Base-by-base conservation (phyloP, 2,797 vertebrate species). In the Arrhamphus sclerolepis region DNA sequence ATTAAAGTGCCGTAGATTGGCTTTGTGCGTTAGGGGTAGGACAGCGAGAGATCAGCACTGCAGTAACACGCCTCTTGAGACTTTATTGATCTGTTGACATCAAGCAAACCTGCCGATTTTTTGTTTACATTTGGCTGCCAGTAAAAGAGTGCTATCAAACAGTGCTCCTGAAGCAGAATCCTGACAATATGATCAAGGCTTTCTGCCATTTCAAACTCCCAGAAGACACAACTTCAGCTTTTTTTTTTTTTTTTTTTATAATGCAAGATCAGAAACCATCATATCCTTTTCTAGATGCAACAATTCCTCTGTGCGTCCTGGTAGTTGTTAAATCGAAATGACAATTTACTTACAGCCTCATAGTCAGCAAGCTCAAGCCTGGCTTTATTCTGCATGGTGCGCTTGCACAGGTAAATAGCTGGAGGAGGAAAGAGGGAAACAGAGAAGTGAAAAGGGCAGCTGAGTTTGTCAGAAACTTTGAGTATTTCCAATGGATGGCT, bases 341-440 rank as follows among this genome's bases (percentile, higher is more conserved):
- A 59, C 26, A 39, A 40, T 43, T 62, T 81, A 98, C 96, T 95
- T 91, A 98, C 97, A 47, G 96, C 95, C 91, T 98, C 97, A 59
- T 97, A 98, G 90, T 98, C 97, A 0, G 97, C 96, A 21, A 98
- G 81, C 87, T 98, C 97, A 79, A 98, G 92, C 66, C 97, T 93
- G 58, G 97, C 96, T 90, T 98, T 98, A 72, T 98, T 98, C 93
- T 98, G 97, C 97, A 98, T 98, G 78, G 97, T 98, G 87, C 96
- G 93, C 87, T 98, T 98, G 89, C 96, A 98, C 85, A 98, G 94
- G 89, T 98, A 98, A 88, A 98, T 98, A 80, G 97, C 97, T 98
- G 71, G 6, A 72, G 66, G 63, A 29, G 11, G 42, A 55, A 22
- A 75, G 24, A 60, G 50, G 52, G 19, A 65, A 46, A 48, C 31